Conservation (phyloP, 2,797 vertebrate species). For the Leucoraja ocellata region DNA sequence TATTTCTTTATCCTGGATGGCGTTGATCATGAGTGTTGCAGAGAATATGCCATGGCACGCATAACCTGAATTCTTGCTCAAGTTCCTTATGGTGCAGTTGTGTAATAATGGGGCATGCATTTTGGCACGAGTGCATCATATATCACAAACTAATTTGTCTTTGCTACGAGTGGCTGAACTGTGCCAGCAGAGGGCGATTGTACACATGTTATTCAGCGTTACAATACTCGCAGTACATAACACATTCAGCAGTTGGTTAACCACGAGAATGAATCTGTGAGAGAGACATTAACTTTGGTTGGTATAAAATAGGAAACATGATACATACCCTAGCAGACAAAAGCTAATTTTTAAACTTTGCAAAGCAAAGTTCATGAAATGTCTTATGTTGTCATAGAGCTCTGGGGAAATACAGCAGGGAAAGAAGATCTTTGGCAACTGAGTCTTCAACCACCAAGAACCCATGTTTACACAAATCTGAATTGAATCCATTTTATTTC, state of each 20-base stretch:
- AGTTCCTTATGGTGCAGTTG: not conserved
- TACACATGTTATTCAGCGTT: not conserved
- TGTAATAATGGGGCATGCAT: too few relatives aligned
- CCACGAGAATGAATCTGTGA: not conserved
- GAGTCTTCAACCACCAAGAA: too few relatives aligned
- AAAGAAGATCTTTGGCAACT: too few relatives aligned
- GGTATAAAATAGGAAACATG: not conserved
- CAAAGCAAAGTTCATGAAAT: not conserved
- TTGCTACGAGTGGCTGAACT: not conserved
- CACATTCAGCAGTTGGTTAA: too few relatives aligned
- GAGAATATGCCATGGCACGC: too few relatives aligned
- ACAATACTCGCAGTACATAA: not conserved
- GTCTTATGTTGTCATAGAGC: too few relatives aligned
- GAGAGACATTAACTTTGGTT: not conserved
- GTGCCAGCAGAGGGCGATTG: not conserved
- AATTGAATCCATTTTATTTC: too few relatives aligned
- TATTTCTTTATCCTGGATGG: too few relatives aligned
- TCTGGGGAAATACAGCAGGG: too few relatives aligned
- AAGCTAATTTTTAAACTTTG: not conserved
- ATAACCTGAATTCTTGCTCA: not conserved
- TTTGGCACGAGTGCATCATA: not conserved
- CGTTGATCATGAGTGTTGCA: too few relatives aligned
- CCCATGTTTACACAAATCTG: too few relatives aligned
- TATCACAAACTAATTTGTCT: not conserved
- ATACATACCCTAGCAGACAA: not conserved